Conservation (phyloP, 53 echinoderm and acorn worm genomes). For the Luidia sarsii region DNA sequence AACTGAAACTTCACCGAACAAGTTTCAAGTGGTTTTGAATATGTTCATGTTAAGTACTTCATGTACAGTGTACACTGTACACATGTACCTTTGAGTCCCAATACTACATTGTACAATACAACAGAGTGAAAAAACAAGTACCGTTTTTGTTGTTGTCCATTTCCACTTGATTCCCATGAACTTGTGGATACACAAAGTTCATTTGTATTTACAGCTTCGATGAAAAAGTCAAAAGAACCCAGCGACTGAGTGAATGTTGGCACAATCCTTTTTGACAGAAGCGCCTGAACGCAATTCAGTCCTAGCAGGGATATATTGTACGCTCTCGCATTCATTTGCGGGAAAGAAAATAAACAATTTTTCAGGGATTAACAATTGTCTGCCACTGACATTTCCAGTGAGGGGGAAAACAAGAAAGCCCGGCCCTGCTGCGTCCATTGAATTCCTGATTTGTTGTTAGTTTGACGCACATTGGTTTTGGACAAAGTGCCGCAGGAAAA, state of each 20-base stretch:
- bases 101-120: no score
- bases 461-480: background rate
- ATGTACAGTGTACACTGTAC: no score
- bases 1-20: no score
- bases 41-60: no score
- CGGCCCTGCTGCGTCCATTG: background rate
- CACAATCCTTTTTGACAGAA: slow-evolving; percentile 19
- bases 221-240: background rate
- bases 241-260: slow-evolving; percentile 17
- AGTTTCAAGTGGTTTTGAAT: no score
- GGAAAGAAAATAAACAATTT: slow-evolving; percentile 21
- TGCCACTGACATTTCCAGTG: background rate
- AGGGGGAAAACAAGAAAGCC: background rate
- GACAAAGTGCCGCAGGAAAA: background rate
- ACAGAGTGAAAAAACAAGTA: no score
- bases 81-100: no score
- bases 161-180: no score
- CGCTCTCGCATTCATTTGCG: background rate
- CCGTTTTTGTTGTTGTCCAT: no score
- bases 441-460: background rate
- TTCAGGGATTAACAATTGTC: slow-evolving; percentile 1
- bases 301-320: background rate
- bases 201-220: slow-evolving; percentile 34
- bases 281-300: background rate
- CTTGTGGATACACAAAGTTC: no score